Conservation (phyloP, 2,797 vertebrate species). For the Discoglossus pictus region DNA sequence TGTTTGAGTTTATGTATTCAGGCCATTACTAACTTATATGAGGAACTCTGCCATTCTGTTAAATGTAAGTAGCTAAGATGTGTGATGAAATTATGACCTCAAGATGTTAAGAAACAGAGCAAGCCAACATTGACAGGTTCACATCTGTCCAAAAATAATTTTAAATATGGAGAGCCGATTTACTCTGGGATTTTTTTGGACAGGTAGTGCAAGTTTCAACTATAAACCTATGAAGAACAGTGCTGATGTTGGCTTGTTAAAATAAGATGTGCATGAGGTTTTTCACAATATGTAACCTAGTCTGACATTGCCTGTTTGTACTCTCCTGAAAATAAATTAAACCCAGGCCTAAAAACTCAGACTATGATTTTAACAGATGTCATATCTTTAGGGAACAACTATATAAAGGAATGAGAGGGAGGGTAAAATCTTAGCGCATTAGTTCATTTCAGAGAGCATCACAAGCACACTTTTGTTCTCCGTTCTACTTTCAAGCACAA, state of each 20-base stretch:
- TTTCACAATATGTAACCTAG: slow-evolving; percentile 52
- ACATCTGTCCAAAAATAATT: no score
- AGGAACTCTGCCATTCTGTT: no score
- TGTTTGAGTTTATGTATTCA: no score
- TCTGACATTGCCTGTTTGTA: slow-evolving; percentile 47
- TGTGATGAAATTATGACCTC: no score
- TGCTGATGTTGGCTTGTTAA: slow-evolving; percentile 40
- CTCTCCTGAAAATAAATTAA: slow-evolving; percentile 64
- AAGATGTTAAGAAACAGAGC: no score
- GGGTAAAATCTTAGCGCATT: slow-evolving; percentile 58
- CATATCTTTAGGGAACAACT: slow-evolving; percentile 63
- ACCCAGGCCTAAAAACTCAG: slow-evolving; percentile 60
- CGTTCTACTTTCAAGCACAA: slow-evolving; percentile 7
- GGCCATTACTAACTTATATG: no score
- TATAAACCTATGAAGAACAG: no score
- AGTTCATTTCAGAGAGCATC: slow-evolving; percentile 52
- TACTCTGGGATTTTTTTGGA: no score
- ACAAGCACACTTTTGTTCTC: slow-evolving; percentile 57
- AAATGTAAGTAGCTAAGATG: no score
- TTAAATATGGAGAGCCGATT: no score
- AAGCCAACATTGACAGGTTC: no score
- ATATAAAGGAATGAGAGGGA: slow-evolving; percentile 64
- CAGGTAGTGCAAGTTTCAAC: no score
- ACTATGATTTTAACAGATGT: slow-evolving; percentile 65
- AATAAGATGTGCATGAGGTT: slow-evolving; percentile 57